phyloP scores from a whole-genome alignment of 2,113 vertebrate species.

The Oreochromis niloticus region DNA sequence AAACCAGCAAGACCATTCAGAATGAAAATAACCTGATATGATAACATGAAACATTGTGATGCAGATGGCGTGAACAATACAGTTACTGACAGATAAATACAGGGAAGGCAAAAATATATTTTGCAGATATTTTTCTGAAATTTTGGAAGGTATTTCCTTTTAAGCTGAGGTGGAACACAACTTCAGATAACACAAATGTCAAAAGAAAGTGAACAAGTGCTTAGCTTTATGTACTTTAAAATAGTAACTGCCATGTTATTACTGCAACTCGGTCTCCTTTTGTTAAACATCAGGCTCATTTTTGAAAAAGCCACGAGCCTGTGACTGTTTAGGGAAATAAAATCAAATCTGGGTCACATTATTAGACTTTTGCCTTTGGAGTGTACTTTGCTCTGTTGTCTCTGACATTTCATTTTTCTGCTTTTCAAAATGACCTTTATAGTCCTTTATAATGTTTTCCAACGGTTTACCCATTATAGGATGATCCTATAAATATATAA shows the following conservation, averaged over 20 bases:
- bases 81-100: background rate
- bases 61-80: background rate
- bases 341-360: constrained; percentile 44
- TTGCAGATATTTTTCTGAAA: background rate
- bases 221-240: background rate
- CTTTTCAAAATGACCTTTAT: background rate
- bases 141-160: background rate
- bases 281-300: background rate
- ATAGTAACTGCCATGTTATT: background rate
- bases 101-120: background rate
- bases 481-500: background rate
- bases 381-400: background rate
- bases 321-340: background rate
- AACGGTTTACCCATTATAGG: background rate
- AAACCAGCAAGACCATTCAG: background rate
- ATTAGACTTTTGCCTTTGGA: constrained; percentile 23
- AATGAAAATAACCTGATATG: background rate
- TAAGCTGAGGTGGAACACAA: background rate
- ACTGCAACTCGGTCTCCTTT: background rate
- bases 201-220: background rate
- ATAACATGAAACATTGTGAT: background rate
- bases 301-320: background rate
- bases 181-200: background rate
- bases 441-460: background rate
- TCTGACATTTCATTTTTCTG: background rate